Conservation (phyloP, 2,888 invertebrate genomes). For the Saturnia pavonia region DNA sequence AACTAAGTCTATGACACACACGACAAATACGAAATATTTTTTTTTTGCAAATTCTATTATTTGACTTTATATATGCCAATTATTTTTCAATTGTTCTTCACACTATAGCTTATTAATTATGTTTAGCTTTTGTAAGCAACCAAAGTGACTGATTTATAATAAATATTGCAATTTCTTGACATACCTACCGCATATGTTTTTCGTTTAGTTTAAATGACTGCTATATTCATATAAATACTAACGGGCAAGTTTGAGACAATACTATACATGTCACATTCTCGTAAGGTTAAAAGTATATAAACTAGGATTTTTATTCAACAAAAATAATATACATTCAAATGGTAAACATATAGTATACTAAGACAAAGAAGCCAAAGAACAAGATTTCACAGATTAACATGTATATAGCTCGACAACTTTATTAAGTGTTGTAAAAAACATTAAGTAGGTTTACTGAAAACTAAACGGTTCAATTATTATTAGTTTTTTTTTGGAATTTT, state of each 20-base stretch:
- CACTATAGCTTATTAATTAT: background rate
- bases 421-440: background rate
- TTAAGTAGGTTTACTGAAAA: background rate
- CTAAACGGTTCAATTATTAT: no score
- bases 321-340: slow-evolving; percentile 1
- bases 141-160: background rate
- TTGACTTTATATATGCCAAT: background rate
- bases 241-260: background rate
- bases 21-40: background rate
- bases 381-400: slow-evolving; percentile 3
- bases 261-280: background rate
- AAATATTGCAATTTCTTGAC: background rate
- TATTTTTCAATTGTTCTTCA: background rate
- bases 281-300: background rate
- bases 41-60: background rate
- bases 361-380: background rate
- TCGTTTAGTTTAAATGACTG: background rate
- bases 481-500: no score
- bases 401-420: slow-evolving; percentile 4
- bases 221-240: background rate
- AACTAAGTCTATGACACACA: background rate
- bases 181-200: background rate
- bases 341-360: background rate
- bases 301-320: background rate
- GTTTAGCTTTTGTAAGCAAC: background rate